These are phyloP conservation scores for Drosophila fungiperda DNA, from an alignment of 2,888 invertebrate species.

Conservation along the genomic window DNA sequence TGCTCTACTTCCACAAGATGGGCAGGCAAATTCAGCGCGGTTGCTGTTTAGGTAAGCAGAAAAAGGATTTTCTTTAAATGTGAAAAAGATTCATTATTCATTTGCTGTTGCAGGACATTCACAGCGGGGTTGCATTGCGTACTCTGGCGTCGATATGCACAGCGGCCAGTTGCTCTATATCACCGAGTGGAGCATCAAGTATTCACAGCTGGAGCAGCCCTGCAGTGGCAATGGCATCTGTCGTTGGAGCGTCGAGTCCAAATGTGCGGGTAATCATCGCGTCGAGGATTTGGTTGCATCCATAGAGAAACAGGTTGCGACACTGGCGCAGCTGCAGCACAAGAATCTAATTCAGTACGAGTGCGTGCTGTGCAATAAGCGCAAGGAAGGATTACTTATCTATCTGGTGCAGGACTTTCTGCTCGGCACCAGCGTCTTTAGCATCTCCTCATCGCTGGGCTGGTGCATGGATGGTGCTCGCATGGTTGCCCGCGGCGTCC, in stretches of 20 bases:
- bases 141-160: constrained; percentile 90
- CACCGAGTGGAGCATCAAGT: constrained; percentile 90
- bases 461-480: constrained; percentile 85
- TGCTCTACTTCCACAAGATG: constrained; percentile 87
- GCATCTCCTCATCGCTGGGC: constrained; percentile 82
- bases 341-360: constrained; percentile 91
- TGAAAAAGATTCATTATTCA: neutral
- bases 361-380: constrained; percentile 88
- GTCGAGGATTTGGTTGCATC: constrained; percentile 83
- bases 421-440: constrained; percentile 83
- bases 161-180: constrained; percentile 90
- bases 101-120: constrained; percentile 87
- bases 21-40: constrained; percentile 90
- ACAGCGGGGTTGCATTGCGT: constrained; percentile 90
- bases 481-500: constrained; percentile 89
- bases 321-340: constrained; percentile 90
- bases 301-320: constrained; percentile 92
- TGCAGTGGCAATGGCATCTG: constrained; percentile 82
- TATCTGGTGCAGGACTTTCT: constrained; percentile 90
- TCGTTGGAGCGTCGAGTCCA: constrained; percentile 80
- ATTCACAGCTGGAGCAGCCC: constrained; percentile 83
- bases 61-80: neutral
- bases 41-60: constrained; percentile 88
- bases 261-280: constrained; percentile 83
- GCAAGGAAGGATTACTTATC: constrained; percentile 88